Percentiles rank a stretch among this genome's conserved stretches.
phyloP scores from a whole-genome alignment of 2,113 vertebrate species.

The Gambusia holbrooki region DNA sequence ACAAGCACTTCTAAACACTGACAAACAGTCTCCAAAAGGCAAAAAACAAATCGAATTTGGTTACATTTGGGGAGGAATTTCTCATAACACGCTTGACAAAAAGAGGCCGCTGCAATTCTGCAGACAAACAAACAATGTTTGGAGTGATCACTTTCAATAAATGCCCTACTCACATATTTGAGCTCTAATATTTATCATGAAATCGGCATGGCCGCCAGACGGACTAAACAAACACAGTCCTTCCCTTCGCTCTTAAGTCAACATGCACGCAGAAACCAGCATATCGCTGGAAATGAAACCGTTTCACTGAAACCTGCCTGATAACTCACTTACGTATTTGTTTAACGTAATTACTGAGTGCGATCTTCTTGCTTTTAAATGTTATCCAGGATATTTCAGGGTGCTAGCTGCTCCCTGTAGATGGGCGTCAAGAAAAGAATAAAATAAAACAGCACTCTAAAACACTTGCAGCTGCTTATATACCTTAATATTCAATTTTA shows the following conservation, averaged over 20 bases:
- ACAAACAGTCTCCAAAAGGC: slow-evolving; percentile 63
- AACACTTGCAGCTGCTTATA: too few species aligned
- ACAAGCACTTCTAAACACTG: slow-evolving; percentile 64
- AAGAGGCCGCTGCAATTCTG: slow-evolving; percentile 51
- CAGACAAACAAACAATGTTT: slow-evolving; percentile 72
- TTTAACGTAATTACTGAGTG: background rate
- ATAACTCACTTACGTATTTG: background rate
- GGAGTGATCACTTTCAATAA: slow-evolving; percentile 70
- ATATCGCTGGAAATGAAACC: slow-evolving; percentile 15
- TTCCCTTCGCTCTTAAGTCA: slow-evolving; percentile 54
- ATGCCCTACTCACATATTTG: slow-evolving; percentile 72
- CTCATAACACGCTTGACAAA: slow-evolving; percentile 57
- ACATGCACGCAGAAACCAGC: slow-evolving; percentile 54
- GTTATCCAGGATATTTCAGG: slow-evolving; percentile 36
- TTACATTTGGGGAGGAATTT: slow-evolving; percentile 62
- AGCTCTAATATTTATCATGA: slow-evolving; percentile 73
- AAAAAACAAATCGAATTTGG: slow-evolving; percentile 65
- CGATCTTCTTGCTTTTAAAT: slow-evolving; percentile 6
- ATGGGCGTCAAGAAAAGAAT: background rate
- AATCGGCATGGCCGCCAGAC: slow-evolving; percentile 62
- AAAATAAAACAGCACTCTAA: too few species aligned
- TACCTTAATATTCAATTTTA: too few species aligned
- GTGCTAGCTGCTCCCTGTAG: slow-evolving; percentile 12
- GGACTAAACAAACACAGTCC: slow-evolving; percentile 63
- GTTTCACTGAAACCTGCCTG: slow-evolving; percentile 5